Percentiles rank a stretch among this genome's conserved stretches.
Evolutionary conservation across 2,113 vertebrate species (phyloP).

Genomic region (Xenus cinereus): DNA sequence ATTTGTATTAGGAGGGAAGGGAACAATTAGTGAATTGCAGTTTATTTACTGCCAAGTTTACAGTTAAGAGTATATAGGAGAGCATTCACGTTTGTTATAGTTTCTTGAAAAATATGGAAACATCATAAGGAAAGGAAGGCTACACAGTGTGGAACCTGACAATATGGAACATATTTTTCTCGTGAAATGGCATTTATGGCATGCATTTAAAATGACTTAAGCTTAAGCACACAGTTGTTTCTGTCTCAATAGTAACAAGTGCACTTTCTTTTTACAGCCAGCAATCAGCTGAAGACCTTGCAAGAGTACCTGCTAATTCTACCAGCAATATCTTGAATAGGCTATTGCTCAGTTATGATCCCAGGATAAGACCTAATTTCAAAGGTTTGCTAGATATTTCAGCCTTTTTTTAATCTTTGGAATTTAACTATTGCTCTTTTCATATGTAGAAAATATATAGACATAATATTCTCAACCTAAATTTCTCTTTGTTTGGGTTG

Average conservation of each 20-base stretch:
- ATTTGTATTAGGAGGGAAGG: neutral
- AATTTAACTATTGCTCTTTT: neutral
- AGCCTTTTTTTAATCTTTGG: neutral
- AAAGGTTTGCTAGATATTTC: conserved; percentile 83
- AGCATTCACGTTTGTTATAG: neutral
- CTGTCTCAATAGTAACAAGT: neutral
- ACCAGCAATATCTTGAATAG: conserved; percentile 97
- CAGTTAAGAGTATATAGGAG: neutral
- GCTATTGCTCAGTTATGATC: conserved; percentile 92
- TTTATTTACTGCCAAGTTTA: neutral
- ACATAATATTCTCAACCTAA: neutral
- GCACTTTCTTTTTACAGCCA: conserved; percentile 76
- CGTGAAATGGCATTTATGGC: neutral
- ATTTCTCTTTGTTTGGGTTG: neutral
- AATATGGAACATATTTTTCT: neutral
- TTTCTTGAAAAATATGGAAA: neutral
- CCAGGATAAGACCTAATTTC: conserved; percentile 97
- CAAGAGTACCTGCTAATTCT: conserved; percentile 90
- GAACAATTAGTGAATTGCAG: neutral
- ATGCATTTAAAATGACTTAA: neutral
- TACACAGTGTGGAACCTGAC: neutral
- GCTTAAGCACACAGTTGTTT: neutral
- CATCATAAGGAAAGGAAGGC: neutral
- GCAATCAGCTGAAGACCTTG: conserved; percentile 92
- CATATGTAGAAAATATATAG: neutral